Conservation (phyloP, 2,797 vertebrate genomes). For the Galago senegalensis region DNA sequence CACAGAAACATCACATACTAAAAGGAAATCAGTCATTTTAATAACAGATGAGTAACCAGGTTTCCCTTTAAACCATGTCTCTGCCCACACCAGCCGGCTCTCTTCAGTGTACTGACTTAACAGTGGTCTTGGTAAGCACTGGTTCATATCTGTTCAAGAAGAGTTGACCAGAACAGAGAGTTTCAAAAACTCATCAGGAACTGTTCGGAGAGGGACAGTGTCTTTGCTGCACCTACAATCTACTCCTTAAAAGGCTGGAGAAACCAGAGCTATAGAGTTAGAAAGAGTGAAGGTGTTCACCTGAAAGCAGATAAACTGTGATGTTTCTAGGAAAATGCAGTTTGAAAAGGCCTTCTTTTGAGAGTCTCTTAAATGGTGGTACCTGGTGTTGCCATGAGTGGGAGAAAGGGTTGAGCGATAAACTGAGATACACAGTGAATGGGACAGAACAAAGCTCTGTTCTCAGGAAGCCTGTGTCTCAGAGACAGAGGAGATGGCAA, state of each 20-base stretch:
- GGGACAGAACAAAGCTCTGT: not conserved
- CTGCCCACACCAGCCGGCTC: not conserved
- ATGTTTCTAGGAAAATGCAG: not conserved
- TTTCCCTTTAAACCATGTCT: not conserved
- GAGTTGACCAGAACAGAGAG: not conserved
- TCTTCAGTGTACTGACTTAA: not conserved
- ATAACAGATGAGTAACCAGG: not conserved
- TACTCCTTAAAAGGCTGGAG: not conserved
- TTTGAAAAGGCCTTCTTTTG: not conserved
- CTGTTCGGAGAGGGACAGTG: not conserved
- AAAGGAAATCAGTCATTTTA: constrained; percentile 21
- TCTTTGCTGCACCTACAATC: not conserved
- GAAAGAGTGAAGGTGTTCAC: not conserved
- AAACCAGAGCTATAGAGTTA: too few relatives aligned
- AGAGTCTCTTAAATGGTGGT: not conserved
- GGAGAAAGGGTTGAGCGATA: not conserved
- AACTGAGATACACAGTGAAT: not conserved
- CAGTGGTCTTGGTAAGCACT: not conserved
- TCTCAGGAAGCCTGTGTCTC: not conserved
- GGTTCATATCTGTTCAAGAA: not conserved
- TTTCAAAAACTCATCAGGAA: not conserved
- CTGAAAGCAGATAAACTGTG: not conserved
- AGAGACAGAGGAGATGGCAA: not conserved
- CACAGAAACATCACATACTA: not conserved
- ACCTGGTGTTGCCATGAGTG: not conserved